Percentiles rank a stretch among this genome's conserved stretches.
These are phyloP conservation scores for Watsonalla cultraria DNA, from an alignment of 2,888 invertebrate species.

Conservation along the genomic window DNA sequence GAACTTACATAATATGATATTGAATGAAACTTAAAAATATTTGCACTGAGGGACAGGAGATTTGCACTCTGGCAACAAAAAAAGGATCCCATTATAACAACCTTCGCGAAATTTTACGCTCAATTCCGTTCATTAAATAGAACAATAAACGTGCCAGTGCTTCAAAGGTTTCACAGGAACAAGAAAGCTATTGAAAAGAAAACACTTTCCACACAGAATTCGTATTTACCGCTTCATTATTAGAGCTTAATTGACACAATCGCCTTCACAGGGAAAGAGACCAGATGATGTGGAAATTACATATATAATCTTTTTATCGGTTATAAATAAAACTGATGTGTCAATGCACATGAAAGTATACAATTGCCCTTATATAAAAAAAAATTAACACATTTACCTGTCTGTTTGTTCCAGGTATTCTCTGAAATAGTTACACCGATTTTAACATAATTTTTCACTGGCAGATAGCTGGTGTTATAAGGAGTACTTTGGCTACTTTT, in stretches of 20 bases:
- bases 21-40: too few relatives aligned
- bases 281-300: background rate
- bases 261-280: background rate
- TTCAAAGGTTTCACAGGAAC: background rate
- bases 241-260: background rate
- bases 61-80: background rate
- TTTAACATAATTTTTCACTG: too few relatives aligned
- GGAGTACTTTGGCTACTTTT: too few relatives aligned
- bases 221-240: background rate
- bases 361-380: too few relatives aligned
- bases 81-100: background rate
- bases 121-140: background rate
- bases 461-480: too few relatives aligned
- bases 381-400: too few relatives aligned
- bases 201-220: background rate
- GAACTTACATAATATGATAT: too few relatives aligned
- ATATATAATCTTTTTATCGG: background rate
- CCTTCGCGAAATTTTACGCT: background rate
- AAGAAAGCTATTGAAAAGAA: background rate
- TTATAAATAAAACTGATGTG: too few relatives aligned
- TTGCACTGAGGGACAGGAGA: too few relatives aligned
- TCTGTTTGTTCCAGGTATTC: too few relatives aligned
- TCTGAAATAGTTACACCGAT: too few relatives aligned
- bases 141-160: background rate
- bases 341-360: too few relatives aligned